phyloP scores from a whole-genome alignment of 2,113 vertebrate species.

The Girardinichthys multiradiatus region DNA sequence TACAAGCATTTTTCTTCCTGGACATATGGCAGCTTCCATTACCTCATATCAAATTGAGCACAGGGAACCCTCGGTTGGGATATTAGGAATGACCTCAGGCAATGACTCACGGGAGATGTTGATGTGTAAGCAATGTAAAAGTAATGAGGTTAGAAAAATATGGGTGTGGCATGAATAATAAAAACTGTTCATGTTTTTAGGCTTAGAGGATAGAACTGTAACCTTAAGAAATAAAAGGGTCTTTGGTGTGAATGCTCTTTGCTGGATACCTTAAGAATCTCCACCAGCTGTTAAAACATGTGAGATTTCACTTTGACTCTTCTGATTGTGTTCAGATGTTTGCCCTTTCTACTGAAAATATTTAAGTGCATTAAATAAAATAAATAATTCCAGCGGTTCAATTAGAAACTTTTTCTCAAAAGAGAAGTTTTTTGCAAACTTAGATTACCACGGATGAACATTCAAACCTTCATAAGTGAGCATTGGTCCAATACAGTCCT shows the following conservation, averaged over 20 bases:
- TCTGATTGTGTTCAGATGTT: slow-evolving; percentile 26
- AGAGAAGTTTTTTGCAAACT: neutral
- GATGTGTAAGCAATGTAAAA: slow-evolving; percentile 11
- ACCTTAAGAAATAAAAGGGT: neutral
- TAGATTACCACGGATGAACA: slow-evolving; percentile 11
- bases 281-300: slow-evolving; percentile 22
- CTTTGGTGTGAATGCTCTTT: neutral
- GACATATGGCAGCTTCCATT: slow-evolving; percentile 63
- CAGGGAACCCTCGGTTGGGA: slow-evolving; percentile 42
- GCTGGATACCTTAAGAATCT: slow-evolving; percentile 6
- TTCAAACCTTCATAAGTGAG: neutral
- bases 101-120: slow-evolving; percentile 21
- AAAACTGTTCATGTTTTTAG: neutral
- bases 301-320: slow-evolving; percentile 7
- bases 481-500: neutral
- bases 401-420: neutral
- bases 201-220: neutral
- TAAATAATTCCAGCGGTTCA: neutral
- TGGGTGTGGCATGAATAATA: slow-evolving; percentile 8
- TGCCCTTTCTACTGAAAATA: slow-evolving; percentile 20
- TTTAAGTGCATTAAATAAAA: slow-evolving; percentile 10
- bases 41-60: slow-evolving; percentile 57
- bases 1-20: slow-evolving; percentile 22
- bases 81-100: slow-evolving; percentile 8
- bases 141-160: slow-evolving; percentile 11